Evolutionary conservation across 2,888 invertebrate genomes (phyloP).

Genomic region (Pegoplata infirma): DNA sequence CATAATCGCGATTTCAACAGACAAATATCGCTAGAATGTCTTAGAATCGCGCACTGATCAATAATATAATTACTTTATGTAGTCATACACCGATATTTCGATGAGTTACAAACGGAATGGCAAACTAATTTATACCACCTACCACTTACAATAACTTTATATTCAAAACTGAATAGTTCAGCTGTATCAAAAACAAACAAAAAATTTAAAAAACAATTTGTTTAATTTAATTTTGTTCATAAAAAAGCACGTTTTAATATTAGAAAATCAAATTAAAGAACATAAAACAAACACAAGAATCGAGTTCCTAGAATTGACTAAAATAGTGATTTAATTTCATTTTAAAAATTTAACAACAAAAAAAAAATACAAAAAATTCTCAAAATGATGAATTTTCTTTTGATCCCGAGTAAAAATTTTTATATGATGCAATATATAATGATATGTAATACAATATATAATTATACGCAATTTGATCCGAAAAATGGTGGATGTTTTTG

Average conservation of each 20-base stretch:
- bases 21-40: no score
- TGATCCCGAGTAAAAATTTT: no score
- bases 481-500: no score
- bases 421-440: no score
- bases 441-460: no score
- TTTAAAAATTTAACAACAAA: conserved; percentile 19
- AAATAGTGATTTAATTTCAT: conserved; percentile 39
- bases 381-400: conserved; percentile 41
- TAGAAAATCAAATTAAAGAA: conserved; percentile 15
- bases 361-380: conserved; percentile 7
- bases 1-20: no score
- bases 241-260: conserved; percentile 52
- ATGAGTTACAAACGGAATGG: no score
- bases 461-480: no score
- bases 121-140: no score
- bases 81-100: no score
- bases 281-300: conserved; percentile 17
- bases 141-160: conserved; percentile 11
- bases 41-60: no score
- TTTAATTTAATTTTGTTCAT: conserved; percentile 33
- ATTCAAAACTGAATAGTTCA: conserved; percentile 15
- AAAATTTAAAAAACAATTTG: conserved; percentile 16
- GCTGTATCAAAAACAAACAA: not conserved
- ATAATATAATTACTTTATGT: no score
- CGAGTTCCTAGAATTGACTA: conserved; percentile 16